Evolutionary conservation across 1,140 invertebrate genomes (phyloP).

Genomic region (Dendroctonus ponderosae): DNA sequence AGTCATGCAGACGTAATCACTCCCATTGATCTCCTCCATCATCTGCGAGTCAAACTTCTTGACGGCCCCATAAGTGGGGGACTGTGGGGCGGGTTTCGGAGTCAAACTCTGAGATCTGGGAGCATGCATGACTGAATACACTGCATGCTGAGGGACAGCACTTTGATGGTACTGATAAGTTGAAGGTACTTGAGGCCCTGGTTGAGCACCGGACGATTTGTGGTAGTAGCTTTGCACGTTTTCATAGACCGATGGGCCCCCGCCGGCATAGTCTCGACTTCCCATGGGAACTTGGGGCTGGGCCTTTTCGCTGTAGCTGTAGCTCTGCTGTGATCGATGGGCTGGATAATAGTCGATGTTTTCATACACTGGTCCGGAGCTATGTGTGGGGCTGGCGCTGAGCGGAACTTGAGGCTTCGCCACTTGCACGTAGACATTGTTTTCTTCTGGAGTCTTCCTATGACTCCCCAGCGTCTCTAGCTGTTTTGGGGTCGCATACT

Average conservation of each 20-base stretch:
- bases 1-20: conserved; percentile 72
- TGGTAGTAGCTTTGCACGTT: conserved; percentile 63
- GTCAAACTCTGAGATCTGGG: conserved; percentile 18
- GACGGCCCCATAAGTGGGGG: conserved; percentile 20
- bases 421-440: conserved; percentile 49
- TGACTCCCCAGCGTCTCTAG: conserved; percentile 55
- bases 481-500: conserved; percentile 73
- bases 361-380: conserved; percentile 70
- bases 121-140: conserved; percentile 45
- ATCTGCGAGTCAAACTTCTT: conserved; percentile 42
- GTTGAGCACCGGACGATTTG: conserved; percentile 40
- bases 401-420: conserved; percentile 54
- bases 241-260: conserved; percentile 66
- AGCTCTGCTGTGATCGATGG: conserved; percentile 55
- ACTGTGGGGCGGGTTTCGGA: conserved; percentile 23
- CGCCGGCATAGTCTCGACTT: conserved; percentile 49
- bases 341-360: conserved; percentile 75
- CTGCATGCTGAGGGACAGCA: conserved; percentile 44
- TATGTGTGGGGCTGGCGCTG: conserved; percentile 56
- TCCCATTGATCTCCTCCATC: conserved; percentile 62
- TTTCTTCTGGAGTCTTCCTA: conserved; percentile 42
- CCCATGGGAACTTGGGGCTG: conserved; percentile 61
- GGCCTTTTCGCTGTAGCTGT: conserved; percentile 56
- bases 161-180: conserved; percentile 28
- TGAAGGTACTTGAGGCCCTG: conserved; percentile 44